Percentiles rank a stretch among this genome's conserved stretches.
These are phyloP conservation scores for Bhutanitis thaidina DNA, from an alignment of 2,888 invertebrate species.

Conservation along the genomic window DNA sequence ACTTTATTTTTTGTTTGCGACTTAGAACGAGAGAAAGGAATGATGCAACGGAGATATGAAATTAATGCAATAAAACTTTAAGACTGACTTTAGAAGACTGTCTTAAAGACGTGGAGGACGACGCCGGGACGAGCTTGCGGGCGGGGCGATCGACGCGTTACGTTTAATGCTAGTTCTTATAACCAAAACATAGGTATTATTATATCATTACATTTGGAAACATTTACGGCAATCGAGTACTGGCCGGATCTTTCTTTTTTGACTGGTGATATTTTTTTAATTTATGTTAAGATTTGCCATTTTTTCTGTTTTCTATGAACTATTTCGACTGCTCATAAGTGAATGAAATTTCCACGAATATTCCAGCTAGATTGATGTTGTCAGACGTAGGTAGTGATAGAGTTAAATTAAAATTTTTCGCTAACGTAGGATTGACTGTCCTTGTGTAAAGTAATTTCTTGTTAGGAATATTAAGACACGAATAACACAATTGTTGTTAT, in stretches of 20 bases:
- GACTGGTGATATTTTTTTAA: conserved; percentile 43
- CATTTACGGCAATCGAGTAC: conserved; percentile 27
- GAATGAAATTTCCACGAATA: conserved; percentile 4
- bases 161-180: conserved; percentile 36
- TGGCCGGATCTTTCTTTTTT: conserved; percentile 31
- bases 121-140: conserved; percentile 28
- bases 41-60: conserved; percentile 56
- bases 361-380: conserved; percentile 9
- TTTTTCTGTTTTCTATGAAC: conserved; percentile 26
- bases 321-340: conserved; percentile 18
- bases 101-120: conserved; percentile 61
- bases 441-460: conserved; percentile 17
- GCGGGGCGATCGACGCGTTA: conserved; percentile 26
- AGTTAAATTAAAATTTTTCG: background rate
- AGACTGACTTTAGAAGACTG: conserved; percentile 79
- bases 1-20: conserved; percentile 42
- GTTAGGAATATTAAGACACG: conserved; percentile 21
- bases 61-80: conserved; percentile 77
- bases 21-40: conserved; percentile 42
- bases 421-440: conserved; percentile 22
- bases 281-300: conserved; percentile 26
- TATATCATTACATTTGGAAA: conserved; percentile 26
- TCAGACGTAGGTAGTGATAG: conserved; percentile 1
- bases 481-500: conserved; percentile 33
- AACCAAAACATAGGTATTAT: conserved; percentile 52